Percentiles rank a stretch among this genome's conserved stretches.
These are phyloP conservation scores for Augochlorella aurata DNA, from an alignment of 2,888 invertebrate genomes.

Conservation along the genomic window DNA sequence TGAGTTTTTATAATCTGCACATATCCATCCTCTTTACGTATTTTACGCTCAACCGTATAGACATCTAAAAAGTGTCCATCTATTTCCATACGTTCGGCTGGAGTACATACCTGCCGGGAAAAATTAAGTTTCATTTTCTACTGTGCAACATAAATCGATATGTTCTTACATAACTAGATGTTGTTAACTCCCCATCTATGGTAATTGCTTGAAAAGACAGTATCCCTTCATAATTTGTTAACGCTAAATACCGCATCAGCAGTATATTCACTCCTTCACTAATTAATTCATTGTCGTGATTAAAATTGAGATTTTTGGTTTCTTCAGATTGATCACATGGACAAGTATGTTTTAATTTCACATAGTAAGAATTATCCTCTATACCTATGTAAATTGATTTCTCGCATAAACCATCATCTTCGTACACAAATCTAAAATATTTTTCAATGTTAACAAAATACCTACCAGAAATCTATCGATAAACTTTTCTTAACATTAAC, in stretches of 20 bases:
- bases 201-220: constrained; percentile 84
- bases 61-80: constrained; percentile 82
- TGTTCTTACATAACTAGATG: constrained; percentile 85
- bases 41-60: constrained; percentile 85
- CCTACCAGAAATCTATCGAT: too few species aligned
- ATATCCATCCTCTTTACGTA: constrained; percentile 84
- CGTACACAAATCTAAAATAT: constrained; percentile 81
- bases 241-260: constrained; percentile 85
- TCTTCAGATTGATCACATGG: constrained; percentile 82
- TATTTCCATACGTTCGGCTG: constrained; percentile 62
- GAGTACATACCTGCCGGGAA: constrained; percentile 64
- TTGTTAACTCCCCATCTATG: constrained; percentile 85
- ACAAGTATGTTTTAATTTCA: constrained; percentile 83
- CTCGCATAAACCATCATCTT: constrained; percentile 82
- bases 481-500: not conserved
- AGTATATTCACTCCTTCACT: constrained; percentile 86
- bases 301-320: constrained; percentile 83
- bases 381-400: constrained; percentile 83
- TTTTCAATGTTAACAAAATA: not conserved
- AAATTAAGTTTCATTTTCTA: constrained; percentile 16
- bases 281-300: constrained; percentile 83
- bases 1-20: constrained; percentile 84
- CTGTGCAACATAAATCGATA: not conserved
- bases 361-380: constrained; percentile 84
- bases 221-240: constrained; percentile 83